These are phyloP conservation scores for Thereva nobilitata DNA, from an alignment of 2,888 invertebrate species.

Conservation along the genomic window DNA sequence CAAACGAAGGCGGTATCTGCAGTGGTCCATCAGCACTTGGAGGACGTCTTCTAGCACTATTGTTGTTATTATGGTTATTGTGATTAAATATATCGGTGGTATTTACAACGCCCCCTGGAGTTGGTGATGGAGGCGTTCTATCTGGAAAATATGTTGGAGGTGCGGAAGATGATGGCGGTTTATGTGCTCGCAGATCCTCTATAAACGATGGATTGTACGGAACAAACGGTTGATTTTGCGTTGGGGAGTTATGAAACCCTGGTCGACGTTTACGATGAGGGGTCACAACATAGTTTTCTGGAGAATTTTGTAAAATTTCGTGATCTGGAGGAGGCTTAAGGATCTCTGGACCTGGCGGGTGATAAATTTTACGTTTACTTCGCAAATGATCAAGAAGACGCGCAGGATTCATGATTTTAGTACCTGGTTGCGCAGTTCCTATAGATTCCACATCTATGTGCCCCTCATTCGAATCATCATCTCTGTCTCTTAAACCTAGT, in stretches of 20 bases:
- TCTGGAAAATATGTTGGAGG: conserved; percentile 64
- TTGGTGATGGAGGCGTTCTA: conserved; percentile 51
- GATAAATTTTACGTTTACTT: conserved; percentile 65
- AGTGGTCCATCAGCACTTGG: conserved; percentile 68
- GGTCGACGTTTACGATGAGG: conserved; percentile 85
- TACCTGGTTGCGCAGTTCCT: conserved; percentile 55
- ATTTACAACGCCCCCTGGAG: conserved; percentile 49
- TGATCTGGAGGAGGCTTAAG: conserved; percentile 66
- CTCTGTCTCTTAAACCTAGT: conserved; percentile 63
- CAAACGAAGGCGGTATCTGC: conserved; percentile 61
- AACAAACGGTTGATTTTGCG: conserved; percentile 85
- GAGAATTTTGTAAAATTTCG: conserved; percentile 72
- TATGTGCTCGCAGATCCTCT: conserved; percentile 72
- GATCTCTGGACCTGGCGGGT: conserved; percentile 70
- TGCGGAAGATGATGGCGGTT: conserved; percentile 71
- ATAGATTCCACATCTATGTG: conserved; percentile 63
- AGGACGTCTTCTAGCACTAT: conserved; percentile 59
- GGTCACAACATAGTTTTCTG: conserved; percentile 84
- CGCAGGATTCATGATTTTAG: conserved; percentile 49
- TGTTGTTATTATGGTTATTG: conserved; percentile 46
- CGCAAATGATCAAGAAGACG: conserved; percentile 57
- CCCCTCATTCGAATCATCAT: conserved; percentile 63
- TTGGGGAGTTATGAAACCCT: conserved; percentile 85
- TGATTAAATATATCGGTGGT: conserved; percentile 51
- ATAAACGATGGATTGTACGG: conserved; percentile 78